These are phyloP conservation scores for Seriola aureovittata DNA, from an alignment of 2,113 vertebrate species.

Conservation along the genomic window DNA sequence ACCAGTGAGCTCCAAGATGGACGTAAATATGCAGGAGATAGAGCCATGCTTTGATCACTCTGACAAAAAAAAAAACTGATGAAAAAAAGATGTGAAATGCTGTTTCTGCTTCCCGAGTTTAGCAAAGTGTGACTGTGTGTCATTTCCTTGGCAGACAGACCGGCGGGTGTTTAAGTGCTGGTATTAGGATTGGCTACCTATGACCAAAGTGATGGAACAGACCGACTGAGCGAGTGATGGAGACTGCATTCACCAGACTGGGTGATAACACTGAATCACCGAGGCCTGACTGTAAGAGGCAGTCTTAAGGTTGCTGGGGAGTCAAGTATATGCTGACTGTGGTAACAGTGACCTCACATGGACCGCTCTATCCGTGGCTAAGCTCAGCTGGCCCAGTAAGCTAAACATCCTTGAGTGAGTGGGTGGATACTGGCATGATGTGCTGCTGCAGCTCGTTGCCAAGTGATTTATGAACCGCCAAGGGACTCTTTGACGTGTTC, in stretches of 20 bases:
- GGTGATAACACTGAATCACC: constrained; percentile 54
- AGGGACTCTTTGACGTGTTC: constrained; percentile 37
- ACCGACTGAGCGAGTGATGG: constrained; percentile 11
- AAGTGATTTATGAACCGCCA: constrained; percentile 48
- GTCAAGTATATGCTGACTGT: constrained; percentile 53
- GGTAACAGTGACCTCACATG: constrained; percentile 51
- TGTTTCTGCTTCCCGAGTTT: constrained; percentile 18
- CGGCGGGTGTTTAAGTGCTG: constrained; percentile 16
- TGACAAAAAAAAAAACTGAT: constrained; percentile 10
- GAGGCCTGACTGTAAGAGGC: constrained; percentile 43
- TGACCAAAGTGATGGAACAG: constrained; percentile 44
- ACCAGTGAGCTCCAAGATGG: constrained; percentile 58
- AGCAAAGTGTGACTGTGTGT: constrained; percentile 16
- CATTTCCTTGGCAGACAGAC: constrained; percentile 21
- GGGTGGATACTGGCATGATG: constrained; percentile 47
- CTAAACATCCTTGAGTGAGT: constrained; percentile 40
- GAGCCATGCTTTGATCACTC: constrained; percentile 57
- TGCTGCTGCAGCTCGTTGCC: constrained; percentile 42
- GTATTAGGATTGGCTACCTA: constrained; percentile 7
- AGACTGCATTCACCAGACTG: constrained; percentile 43
- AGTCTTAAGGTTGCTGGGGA: constrained; percentile 49
- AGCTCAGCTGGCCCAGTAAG: constrained; percentile 48
- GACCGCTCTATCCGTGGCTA: constrained; percentile 18
- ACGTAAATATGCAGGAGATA: constrained; percentile 59
- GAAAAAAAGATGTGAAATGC: constrained; percentile 19